Base-by-base conservation (phyloP, 2,113 vertebrate genomes). In the Psammodynastes pulverulentus region DNA sequence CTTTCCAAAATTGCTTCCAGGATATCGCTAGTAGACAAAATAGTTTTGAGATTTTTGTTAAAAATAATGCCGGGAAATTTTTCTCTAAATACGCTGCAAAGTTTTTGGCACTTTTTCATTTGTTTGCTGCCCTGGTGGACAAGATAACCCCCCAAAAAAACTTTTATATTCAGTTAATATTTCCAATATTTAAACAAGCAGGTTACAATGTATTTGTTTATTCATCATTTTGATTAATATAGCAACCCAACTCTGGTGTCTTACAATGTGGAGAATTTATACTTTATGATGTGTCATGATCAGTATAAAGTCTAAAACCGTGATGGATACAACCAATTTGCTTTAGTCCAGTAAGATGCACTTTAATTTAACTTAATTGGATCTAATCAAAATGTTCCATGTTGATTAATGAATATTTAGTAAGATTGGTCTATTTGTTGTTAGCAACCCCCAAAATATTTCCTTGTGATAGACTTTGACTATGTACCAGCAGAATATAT, bases 401-500 rank as follows among this genome's bases (percentile, higher is more conserved):
- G 9, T 51, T 90, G 89, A 51, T 12, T 45, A 24, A 43, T 56
- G 43, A 89, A 24, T 13, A n/a, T 43, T 46, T n/a, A 15, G 17
- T 62, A 58, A 5, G 9, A 45, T 84, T 45, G 34, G 72, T 17
- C 19, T 39, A 26, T 54, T 67, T 90, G 72, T 84, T 90, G 89
- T 90, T 90, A 90, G 72, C 49, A 90, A 84, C 72, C 39, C 6
- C 26, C 43, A 54, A 90, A 90, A 90, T 84, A 90, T 54, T 24
- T 45, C 49, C 53, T 26, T 84, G 1, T 79, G 15, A 26, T 84
- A 54, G 8, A 53, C 19, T 84, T 84, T 84, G 89, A 43, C n/a
- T 43, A 34, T 39, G 19, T 45, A 29, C 24, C 46, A 89, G 21
- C 43, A 89, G 43, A 67, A 48, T n/a, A 19, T 26, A 48, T 17